Conservation (phyloP, 2,113 vertebrate genomes). For the Phrynosoma blainvillii region DNA sequence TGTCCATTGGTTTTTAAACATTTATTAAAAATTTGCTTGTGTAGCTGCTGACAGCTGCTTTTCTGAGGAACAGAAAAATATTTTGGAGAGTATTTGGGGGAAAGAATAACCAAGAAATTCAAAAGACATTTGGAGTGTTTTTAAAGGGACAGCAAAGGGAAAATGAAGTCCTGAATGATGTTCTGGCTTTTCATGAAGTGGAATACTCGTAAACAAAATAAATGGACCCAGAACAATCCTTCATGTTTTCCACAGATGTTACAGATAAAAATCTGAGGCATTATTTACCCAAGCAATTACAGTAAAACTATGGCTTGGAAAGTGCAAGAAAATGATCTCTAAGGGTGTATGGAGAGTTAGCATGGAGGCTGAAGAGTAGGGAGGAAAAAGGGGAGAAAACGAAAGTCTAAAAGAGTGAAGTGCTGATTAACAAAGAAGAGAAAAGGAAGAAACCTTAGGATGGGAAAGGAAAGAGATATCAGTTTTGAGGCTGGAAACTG, state of each 20-base stretch:
- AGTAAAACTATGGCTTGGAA: constrained; percentile 24
- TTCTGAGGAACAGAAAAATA: constrained; percentile 27
- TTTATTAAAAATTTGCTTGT: constrained; percentile 20
- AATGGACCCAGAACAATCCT: constrained; percentile 50
- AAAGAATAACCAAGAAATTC: constrained; percentile 32
- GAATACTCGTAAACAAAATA: constrained; percentile 48
- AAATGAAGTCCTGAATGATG: constrained; percentile 39
- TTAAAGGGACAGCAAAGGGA: constrained; percentile 11
- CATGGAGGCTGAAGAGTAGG: not conserved
- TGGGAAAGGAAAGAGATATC: not conserved
- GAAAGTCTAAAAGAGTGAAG: not conserved
- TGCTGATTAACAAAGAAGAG: not conserved
- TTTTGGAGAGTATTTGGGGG: constrained; percentile 35
- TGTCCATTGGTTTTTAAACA: not conserved
- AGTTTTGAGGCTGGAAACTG: not conserved
- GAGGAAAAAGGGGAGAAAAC: not conserved
- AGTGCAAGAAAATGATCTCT: not conserved
- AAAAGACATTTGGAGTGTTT: constrained; percentile 54
- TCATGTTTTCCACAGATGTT: constrained; percentile 39
- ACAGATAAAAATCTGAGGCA: constrained; percentile 42
- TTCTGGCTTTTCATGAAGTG: constrained; percentile 37
- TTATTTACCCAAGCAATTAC: constrained; percentile 54
- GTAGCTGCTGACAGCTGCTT: constrained; percentile 32
- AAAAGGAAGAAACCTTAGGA: not conserved
- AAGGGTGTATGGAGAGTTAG: not conserved